Percentiles rank a stretch among this genome's conserved stretches.
Evolutionary conservation across 2,113 vertebrate species (phyloP).

Genomic region (Menura novaehollandiae): DNA sequence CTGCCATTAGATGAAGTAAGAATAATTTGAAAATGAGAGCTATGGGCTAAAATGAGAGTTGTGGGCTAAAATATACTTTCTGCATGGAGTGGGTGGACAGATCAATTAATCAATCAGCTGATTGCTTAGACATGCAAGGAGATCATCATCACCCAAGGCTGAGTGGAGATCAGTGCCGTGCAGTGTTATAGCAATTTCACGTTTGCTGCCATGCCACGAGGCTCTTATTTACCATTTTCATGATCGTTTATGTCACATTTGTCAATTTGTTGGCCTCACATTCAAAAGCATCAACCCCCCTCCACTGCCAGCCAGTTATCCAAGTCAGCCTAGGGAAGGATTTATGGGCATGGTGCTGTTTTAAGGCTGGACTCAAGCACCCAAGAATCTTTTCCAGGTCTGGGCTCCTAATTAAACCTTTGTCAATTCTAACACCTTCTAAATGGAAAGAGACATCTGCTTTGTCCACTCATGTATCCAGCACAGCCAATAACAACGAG

Average conservation of each 20-base stretch:
- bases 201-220: not conserved
- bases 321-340: not conserved
- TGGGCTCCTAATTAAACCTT: not conserved
- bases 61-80: not conserved
- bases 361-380: not conserved
- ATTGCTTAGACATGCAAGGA: not conserved
- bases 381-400: not conserved
- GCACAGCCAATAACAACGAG: not conserved
- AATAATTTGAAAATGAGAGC: not conserved
- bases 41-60: not conserved
- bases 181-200: not conserved
- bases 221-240: not conserved
- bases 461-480: not conserved
- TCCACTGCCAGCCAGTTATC: not conserved
- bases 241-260: not conserved
- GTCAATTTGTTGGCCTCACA: not conserved
- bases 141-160: not conserved
- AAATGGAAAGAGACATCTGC: not conserved
- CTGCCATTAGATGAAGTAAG: not conserved
- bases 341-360: not conserved
- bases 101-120: not conserved
- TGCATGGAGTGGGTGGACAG: not conserved
- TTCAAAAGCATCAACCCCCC: not conserved
- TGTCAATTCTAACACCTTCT: not conserved
- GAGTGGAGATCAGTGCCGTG: not conserved